Base-by-base conservation (phyloP, 2,888 invertebrate genomes). In the Cactoblastis cactorum region DNA sequence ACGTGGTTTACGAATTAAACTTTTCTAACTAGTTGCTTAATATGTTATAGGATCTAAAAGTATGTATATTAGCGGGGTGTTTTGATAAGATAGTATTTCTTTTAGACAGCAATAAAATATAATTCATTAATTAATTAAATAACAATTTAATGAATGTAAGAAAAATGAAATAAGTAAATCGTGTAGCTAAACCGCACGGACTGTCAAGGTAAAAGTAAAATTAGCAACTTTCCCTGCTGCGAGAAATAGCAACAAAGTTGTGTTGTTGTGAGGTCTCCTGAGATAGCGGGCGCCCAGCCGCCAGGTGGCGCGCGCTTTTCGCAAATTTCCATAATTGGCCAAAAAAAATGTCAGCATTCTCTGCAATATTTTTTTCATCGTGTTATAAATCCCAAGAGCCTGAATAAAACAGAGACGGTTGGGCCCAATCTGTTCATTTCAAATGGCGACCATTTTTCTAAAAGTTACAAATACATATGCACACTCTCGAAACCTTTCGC, bases 351-450 rank as follows among this genome's bases (percentile, higher is more conserved):
- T 71, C 74, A 71, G 71, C 68, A 74, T 72, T 72, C 67, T 76
- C 80, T 79, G 80, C 74, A 78, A 79, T 72, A 71, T 78, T 81
- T 82, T 74, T 77, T 80, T 77, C 81, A 83, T 83, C 83, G 81
- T 80, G 79, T 72, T 71, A 68, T 68, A 67, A 74, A 67, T 79
- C 83, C 81, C 82, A 69, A 67, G 80, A 78, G 82, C 53, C 74
- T 83, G 82, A 83, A 83, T 83, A 86, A 82, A 84, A 85, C 77
- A 82, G 77, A 74, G 77, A 72, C 76, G 75, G 71, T 65, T 71
- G 69, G 67, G 64, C 58, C 72, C 76, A 76, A 77, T 74, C 69
- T 67, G 65, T 73, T 75, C 73, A 83, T 86, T 84, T 83, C 64
- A 62, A 55, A 63, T 65, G 75, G 73, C 77, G 80, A 77, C 71